These are phyloP conservation scores for Amiota minor DNA, from an alignment of 2,888 invertebrate species.

Conservation along the genomic window DNA sequence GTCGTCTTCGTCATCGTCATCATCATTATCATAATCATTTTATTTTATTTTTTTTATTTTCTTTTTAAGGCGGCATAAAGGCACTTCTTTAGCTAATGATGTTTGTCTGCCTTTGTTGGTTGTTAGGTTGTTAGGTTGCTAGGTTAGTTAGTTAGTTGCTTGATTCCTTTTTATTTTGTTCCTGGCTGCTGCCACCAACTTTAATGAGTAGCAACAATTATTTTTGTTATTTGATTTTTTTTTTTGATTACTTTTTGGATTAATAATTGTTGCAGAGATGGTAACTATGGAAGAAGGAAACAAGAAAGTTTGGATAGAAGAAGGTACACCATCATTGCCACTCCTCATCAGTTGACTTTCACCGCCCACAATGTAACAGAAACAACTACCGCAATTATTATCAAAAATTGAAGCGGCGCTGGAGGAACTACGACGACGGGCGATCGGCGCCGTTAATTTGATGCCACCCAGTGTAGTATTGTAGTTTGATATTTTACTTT, in stretches of 20 bases:
- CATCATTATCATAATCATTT: not conserved
- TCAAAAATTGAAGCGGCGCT: conserved; percentile 32
- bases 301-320: not conserved
- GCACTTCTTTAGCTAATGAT: too few relatives aligned
- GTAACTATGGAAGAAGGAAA: not conserved
- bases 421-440: conserved; percentile 10
- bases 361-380: conserved; percentile 26
- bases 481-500: too few relatives aligned
- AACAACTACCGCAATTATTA: conserved; percentile 1
- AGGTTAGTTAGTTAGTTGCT: too few relatives aligned
- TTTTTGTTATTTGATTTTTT: conserved; percentile 14
- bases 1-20: not conserved
- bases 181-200: conserved; percentile 16
- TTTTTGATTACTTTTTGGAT: conserved; percentile 8
- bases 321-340: not conserved
- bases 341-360: conserved; percentile 15
- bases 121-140: too few relatives aligned
- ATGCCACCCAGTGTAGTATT: conserved; percentile 40
- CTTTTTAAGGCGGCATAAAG: too few relatives aligned
- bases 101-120: too few relatives aligned
- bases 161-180: too few relatives aligned
- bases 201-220: conserved; percentile 28
- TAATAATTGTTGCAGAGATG: conserved; percentile 6
- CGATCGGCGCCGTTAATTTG: not conserved
- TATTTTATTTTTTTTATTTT: not conserved